Conservation (phyloP, 2,113 vertebrate species). For the Telmatochromis sp. region DNA sequence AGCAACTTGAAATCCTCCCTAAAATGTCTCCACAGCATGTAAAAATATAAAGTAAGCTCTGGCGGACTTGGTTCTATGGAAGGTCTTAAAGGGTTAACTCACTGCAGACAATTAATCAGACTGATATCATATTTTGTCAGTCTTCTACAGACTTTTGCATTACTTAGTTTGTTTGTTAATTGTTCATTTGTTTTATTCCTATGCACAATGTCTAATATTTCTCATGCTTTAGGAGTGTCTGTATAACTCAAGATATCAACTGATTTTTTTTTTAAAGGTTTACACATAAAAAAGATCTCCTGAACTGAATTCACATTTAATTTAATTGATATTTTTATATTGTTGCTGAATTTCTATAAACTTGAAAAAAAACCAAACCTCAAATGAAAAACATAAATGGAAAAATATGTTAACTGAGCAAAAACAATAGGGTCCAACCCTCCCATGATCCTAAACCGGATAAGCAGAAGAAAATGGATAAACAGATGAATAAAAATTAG, state of each 20-base stretch:
- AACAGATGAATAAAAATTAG: accelerated
- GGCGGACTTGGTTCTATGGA: no score
- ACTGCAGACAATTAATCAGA: neutral
- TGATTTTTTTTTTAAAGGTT: neutral
- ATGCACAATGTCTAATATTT: neutral
- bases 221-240: neutral
- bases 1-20: no score
- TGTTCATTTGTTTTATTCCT: neutral
- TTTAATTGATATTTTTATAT: neutral
- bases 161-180: neutral
- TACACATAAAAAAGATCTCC: neutral
- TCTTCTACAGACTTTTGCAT: neutral
- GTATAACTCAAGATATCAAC: neutral
- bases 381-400: neutral
- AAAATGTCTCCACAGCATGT: no score
- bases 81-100: neutral
- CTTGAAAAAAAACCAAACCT: accelerated
- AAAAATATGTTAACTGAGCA: neutral
- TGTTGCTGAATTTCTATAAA: neutral
- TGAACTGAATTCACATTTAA: neutral
- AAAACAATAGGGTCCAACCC: neutral
- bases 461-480: neutral
- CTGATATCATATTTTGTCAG: neutral
- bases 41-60: no score
- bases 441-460: accelerated